Evolutionary conservation across 1,140 invertebrate genomes (phyloP), one percentile per base, ranked within the genome.

Genomic region (Drosophila lacteicornis): DNA sequence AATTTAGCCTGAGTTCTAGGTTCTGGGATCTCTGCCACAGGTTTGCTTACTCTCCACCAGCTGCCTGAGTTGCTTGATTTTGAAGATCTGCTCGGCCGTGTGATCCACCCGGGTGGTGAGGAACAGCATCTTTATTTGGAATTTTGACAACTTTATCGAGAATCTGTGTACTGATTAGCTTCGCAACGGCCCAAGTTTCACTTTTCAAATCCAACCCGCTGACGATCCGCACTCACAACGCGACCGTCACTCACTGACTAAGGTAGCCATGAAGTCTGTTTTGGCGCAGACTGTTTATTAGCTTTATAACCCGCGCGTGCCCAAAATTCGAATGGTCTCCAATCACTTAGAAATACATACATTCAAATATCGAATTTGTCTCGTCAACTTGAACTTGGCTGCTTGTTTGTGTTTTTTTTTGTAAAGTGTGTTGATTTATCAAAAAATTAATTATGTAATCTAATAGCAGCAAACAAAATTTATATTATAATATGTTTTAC

Each of bases 1-100:
- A 55, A 8, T 43, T 9, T 2, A 19, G 12, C 12, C 25, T 45
- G 5, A 22, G 49, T 38, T 36, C 1, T 17, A 36, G 4, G 40
- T 38, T 45, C 17, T 49, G 1, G 25, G 4, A 25, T 40, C 4
- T 45, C 13, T 45, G 17, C 2, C 27, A 60, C 4, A n/a, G 8
- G 4, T n/a, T 47, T 22, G 49, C 85, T 91, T 76, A 90, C 85
- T 90, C 46, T 90, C 75, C 43, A 90, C 85, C 27, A 90, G 58
- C 36, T 90, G 82, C 8, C 82, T 73, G 3, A 90, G 51, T 56
- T 90, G 85, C 11, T 90, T 62, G 19, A 91, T 91, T 45, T 90
- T 90, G 17, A 91, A 82, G 19, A 51, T 19, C 50, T 90, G 65
- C 36, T 90, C 78, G 5, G 56, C 66, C 19, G 81, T 57, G 38